These are phyloP conservation scores for Plutomurus gul DNA, from an alignment of 1,140 invertebrate genomes.

Conservation along the genomic window DNA sequence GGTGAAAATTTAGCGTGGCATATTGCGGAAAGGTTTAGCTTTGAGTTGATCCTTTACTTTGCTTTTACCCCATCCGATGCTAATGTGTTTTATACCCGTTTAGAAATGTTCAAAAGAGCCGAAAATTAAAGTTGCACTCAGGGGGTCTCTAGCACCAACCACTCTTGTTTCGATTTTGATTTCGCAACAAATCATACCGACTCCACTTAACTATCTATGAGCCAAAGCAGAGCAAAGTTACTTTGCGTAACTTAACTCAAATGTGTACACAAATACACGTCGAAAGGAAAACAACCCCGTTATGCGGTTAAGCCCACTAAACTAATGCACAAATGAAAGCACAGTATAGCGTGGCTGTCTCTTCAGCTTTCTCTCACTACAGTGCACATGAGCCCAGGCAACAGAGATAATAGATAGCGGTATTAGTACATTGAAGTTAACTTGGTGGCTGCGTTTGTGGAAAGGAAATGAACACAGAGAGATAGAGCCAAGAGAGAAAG, in stretches of 20 bases:
- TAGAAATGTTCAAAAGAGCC: conserved; percentile 23
- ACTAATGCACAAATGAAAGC: not conserved
- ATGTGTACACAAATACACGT: not conserved
- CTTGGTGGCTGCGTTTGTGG: conserved; percentile 12
- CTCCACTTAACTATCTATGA: not conserved
- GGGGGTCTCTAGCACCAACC: conserved; percentile 19
- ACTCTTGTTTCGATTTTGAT: conserved; percentile 27
- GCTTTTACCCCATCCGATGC: conserved; percentile 21
- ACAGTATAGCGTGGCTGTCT: not conserved
- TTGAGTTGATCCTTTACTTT: conserved; percentile 21
- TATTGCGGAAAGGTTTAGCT: conserved; percentile 9
- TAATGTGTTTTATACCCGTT: conserved; percentile 25
- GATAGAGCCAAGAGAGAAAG: no score
- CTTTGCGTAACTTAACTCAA: not conserved
- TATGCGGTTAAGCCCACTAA: not conserved
- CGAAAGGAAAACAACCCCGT: conserved; percentile 5
- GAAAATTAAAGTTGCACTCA: conserved; percentile 27
- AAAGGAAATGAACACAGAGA: not conserved
- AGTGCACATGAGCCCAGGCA: no score
- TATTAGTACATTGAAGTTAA: not conserved
- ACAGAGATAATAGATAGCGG: no score
- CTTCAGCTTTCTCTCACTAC: not conserved
- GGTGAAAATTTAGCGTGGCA: conserved; percentile 12
- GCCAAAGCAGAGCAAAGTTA: not conserved
- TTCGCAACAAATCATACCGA: conserved; percentile 25